Evolutionary conservation across 1,140 invertebrate genomes (phyloP), one percentile per base, ranked within the genome.

Genomic region (Oreohelix idahoensis): DNA sequence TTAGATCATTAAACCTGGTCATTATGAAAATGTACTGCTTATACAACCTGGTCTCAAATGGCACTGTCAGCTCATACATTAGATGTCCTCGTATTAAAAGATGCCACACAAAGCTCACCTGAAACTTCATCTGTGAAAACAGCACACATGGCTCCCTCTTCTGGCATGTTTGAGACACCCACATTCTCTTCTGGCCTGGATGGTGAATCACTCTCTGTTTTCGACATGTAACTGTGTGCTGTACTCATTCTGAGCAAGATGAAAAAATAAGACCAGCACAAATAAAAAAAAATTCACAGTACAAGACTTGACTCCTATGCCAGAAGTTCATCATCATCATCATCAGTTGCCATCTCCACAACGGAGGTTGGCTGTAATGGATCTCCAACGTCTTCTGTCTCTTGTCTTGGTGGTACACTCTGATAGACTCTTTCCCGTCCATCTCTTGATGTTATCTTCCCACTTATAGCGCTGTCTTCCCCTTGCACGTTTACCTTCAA

Each of bases 171-270:
- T 86, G 87, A 88, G 83, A 85, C 87, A 86, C 85, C 84, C 51
- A 84, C 76, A 83, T 78, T 83, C 80, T 85, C 86, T 79, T 84
- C 86, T 86, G 87, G 87, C 85, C 84, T 85, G 87, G 84, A 84
- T 82, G 85, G 85, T 83, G 83, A 87, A 86, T 81, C 83, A 79
- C 85, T 77, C 84, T 79, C 79, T 78, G 75, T 82, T 71, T 83
- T 81, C 45, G 83, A 83, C 77, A 83, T 81, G 82, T 84, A 74
- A 84, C 71, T 42, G 38, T 26, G 23, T 42, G 20, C 71, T 39
- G 13, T 23, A 45, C 71, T 73, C 71, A 73, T 73, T n/a, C 23
- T 73, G 86, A 85, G 85, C 85, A 84, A 79, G 78, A 82, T 80
- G 83, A 85, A 80, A 79, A 66, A 79, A 77, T 53, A 81, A 11